A percentile compares a stretch with the other conserved stretches of the same genome.
phyloP scores from a whole-genome alignment of 2,113 vertebrate species.

The Cyprinodon variegatus region DNA sequence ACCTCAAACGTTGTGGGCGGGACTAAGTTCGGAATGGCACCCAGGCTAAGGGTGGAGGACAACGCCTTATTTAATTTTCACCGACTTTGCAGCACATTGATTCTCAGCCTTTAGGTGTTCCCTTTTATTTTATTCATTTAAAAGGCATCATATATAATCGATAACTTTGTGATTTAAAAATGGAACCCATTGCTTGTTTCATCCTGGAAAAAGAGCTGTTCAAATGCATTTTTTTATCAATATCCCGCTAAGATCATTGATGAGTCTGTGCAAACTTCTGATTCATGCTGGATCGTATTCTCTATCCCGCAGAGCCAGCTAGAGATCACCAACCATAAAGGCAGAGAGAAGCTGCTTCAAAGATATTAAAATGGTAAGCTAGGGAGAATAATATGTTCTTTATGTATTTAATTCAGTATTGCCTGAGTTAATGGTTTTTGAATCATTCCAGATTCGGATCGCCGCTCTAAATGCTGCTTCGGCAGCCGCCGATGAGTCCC shows the following conservation, averaged over 20 bases:
- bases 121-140: no score
- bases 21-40: no score
- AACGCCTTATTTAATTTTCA: no score
- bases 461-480: conserved; percentile 94
- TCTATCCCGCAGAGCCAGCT: conserved; percentile 1
- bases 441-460: conserved; percentile 88
- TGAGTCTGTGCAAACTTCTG: not conserved
- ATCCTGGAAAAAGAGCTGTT: no score
- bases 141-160: no score
- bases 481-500: conserved; percentile 87
- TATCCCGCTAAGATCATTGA: not conserved
- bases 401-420: not conserved
- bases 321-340: conserved; percentile 17
- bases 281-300: not conserved
- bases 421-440: not conserved
- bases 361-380: conserved; percentile 65
- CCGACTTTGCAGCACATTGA: not conserved
- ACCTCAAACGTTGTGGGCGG: no score
- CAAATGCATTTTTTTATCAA: no score
- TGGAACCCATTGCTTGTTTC: no score
- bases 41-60: no score
- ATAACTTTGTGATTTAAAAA: no score
- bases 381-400: not conserved
- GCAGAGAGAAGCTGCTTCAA: conserved; percentile 11
- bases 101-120: not conserved